Evolutionary conservation across 1,140 invertebrate genomes (phyloP), one percentile per base, ranked within the genome.

Genomic region (Lutraria rhynchaena): DNA sequence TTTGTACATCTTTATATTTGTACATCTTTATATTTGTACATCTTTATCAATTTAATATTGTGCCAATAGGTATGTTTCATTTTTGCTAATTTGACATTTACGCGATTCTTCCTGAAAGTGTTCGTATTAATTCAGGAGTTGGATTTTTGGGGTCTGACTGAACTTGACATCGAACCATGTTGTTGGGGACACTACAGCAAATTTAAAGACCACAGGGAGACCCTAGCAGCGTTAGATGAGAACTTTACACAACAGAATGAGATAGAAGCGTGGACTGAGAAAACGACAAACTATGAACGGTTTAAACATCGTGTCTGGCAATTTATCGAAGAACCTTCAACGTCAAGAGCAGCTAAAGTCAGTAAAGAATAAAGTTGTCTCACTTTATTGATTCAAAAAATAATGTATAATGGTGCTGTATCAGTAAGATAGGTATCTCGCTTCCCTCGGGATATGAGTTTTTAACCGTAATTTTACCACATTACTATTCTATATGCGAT

Each of bases 151-250:
- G 91, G 90, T 19, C 82, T 92, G 13, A 88, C 88, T 11, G 90
- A 92, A 73, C 65, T 87, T 7, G 88, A 91, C 60, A 92, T 92
- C 4, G 90, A 91, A 65, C 88, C 92, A 9, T 92, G 92, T 78
- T 92, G 92, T 60, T 92, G 92, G 92, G 88, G 89, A 31, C 85
- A 89, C 57, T 92, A 91, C 86, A 89, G 87, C 73, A 88, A 89
- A 60, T 91, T 89, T 61, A 89, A 88, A 27, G 89, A 91, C 35
- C 87, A 91, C 81, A 89, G 88, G 57, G 87, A 91, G 35, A 91
- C 89, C 0, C 80, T 92, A 65, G 87, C 87, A 0, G 89, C 89
- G 3, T 84, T 92, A 33, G 92, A 92, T 69, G 89, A 91, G 73
- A 91, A 88, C 44, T 91, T 92, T 74, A 89, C 89, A 9, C 83